Evolutionary conservation across 2,113 vertebrate genomes (phyloP).

Genomic region (sheep (Ovis aries)): ARS-UI_Ramb_v3.0 NC_056056.1:224851501-224852000

Average conservation of each 20-base stretch:
- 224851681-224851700: background rate
- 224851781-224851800: background rate
- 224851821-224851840: background rate
- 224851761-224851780: background rate
- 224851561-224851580: background rate
- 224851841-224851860: fast-evolving
- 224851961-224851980: fast-evolving
- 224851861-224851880: background rate
- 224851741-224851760: background rate
- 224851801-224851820: background rate
- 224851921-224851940: fast-evolving
- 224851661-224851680: background rate
- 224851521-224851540: background rate
- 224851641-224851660: background rate
- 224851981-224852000: background rate
- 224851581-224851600: background rate
- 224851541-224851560: background rate
- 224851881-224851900: background rate
- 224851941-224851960: fast-evolving
- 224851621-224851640: background rate
- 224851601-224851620: fast-evolving
- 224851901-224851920: fast-evolving
- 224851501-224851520: background rate
- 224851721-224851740: background rate
- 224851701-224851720: fast-evolving